phyloP scores from a whole-genome alignment of 2,113 vertebrate genomes.

The Cyprinodon brontotheroides region DNA sequence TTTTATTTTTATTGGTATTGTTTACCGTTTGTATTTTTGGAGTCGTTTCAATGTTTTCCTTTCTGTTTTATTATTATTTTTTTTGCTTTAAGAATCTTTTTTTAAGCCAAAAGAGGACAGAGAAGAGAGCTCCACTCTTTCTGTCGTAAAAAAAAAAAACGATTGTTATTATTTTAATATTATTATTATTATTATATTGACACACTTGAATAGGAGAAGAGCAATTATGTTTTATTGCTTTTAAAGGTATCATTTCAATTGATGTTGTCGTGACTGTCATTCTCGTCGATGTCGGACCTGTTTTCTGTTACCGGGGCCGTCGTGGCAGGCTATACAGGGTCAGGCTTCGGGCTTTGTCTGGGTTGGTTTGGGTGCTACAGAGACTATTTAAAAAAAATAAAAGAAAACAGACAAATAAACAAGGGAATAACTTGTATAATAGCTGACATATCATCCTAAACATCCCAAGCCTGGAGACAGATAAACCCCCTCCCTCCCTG shows the following conservation, averaged over 20 bases:
- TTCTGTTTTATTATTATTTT: conserved; percentile 39
- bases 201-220: conserved; percentile 80
- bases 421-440: conserved; percentile 69
- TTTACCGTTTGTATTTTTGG: conserved; percentile 75
- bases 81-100: conserved; percentile 57
- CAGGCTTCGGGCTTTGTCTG: conserved; percentile 54
- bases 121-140: conserved; percentile 62
- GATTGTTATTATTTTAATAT: conserved; percentile 76
- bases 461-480: conserved; percentile 49
- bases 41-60: conserved; percentile 59
- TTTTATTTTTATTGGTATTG: conserved; percentile 67
- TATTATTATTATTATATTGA: conserved; percentile 74
- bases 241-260: conserved; percentile 74
- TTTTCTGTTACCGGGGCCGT: conserved; percentile 55
- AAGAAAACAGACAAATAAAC: conserved; percentile 7
- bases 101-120: conserved; percentile 74
- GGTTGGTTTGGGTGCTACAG: conserved; percentile 69
- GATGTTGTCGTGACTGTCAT: conserved; percentile 71
- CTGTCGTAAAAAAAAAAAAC: conserved; percentile 62
- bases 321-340: conserved; percentile 59
- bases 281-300: conserved; percentile 65
- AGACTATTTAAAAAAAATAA: conserved; percentile 51
- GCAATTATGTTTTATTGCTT: conserved; percentile 75
- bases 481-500: conserved; percentile 40
- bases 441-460: conserved; percentile 75